These are phyloP conservation scores for Pachymerium ferrugineum DNA, from an alignment of 2,888 invertebrate genomes.

Conservation along the genomic window DNA sequence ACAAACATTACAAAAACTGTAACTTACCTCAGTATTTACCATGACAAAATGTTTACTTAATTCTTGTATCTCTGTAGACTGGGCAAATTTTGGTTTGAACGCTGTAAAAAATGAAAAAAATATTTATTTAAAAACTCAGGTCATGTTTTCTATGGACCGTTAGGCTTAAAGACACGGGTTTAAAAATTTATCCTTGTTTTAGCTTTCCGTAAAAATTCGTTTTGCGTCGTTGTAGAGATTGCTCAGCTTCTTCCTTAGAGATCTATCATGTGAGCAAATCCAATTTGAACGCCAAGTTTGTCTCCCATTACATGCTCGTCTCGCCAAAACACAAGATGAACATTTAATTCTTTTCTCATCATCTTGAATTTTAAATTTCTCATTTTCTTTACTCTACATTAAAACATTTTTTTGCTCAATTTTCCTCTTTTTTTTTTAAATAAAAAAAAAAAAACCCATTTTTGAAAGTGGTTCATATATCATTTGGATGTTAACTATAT, in stretches of 20 bases:
- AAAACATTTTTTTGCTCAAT: not conserved
- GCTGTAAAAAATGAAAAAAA: slow-evolving; percentile 43
- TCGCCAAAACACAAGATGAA: not conserved
- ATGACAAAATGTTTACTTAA: slow-evolving; percentile 61
- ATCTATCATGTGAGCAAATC: slow-evolving; percentile 7
- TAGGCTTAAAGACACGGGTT: too few species aligned
- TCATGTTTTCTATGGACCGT: too few species aligned
- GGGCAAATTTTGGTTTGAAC: slow-evolving; percentile 59
- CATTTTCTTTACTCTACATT: not conserved
- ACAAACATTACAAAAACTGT: not conserved
- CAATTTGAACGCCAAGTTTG: slow-evolving; percentile 8
- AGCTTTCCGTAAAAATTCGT: too few species aligned
- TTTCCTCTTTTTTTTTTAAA: not conserved
- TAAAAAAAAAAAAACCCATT: not conserved
- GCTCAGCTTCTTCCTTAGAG: not conserved
- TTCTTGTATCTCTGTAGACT: slow-evolving; percentile 54
- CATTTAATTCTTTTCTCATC: not conserved
- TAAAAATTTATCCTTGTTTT: too few species aligned
- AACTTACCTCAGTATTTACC: slow-evolving; percentile 55
- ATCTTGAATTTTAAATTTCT: too few species aligned
- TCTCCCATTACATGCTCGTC: not conserved
- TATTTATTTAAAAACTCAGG: too few species aligned
- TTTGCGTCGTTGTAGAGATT: too few species aligned
- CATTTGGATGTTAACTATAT: not conserved
- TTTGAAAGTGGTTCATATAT: too few species aligned